phyloP scores from a whole-genome alignment of 30 jellyfish, hydroid and myxozoan genomes.

The Chrysaora quinquecirrha region DNA sequence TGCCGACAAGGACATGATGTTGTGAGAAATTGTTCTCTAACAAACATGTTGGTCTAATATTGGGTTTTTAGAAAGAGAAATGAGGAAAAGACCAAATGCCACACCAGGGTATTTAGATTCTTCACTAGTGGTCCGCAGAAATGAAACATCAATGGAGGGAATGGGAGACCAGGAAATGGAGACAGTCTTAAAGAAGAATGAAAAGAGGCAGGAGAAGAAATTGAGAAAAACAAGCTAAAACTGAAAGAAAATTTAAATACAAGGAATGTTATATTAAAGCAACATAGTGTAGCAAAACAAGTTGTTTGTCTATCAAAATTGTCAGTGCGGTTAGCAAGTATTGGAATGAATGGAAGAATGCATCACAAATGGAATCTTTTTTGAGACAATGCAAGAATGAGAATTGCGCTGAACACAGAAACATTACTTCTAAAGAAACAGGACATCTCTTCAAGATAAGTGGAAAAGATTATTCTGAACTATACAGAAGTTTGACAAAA shows the following conservation, averaged over 20 bases:
- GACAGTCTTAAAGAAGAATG: slow-evolving; percentile 15
- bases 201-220: slow-evolving; percentile 34
- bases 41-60: neutral
- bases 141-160: neutral
- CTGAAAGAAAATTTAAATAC: neutral
- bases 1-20: neutral
- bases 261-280: neutral
- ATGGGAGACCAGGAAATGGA: slow-evolving; percentile 15
- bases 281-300: slow-evolving; percentile 4
- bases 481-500: neutral
- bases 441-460: slow-evolving; percentile 1
- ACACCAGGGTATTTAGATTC: slow-evolving; percentile 12
- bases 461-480: neutral
- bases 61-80: neutral
- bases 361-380: neutral
- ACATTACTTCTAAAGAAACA: neutral
- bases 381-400: neutral
- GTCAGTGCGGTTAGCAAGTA: neutral
- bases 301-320: slow-evolving; percentile 3
- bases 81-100: slow-evolving; percentile 21
- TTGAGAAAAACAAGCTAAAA: neutral
- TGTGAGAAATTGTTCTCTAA: slow-evolving; percentile 1
- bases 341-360: slow-evolving; percentile 23
- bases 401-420: neutral
- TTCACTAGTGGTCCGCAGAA: neutral